These are phyloP conservation scores for Drosophila kepulauana DNA, from an alignment of 1,140 invertebrate species.

Conservation along the genomic window DNA sequence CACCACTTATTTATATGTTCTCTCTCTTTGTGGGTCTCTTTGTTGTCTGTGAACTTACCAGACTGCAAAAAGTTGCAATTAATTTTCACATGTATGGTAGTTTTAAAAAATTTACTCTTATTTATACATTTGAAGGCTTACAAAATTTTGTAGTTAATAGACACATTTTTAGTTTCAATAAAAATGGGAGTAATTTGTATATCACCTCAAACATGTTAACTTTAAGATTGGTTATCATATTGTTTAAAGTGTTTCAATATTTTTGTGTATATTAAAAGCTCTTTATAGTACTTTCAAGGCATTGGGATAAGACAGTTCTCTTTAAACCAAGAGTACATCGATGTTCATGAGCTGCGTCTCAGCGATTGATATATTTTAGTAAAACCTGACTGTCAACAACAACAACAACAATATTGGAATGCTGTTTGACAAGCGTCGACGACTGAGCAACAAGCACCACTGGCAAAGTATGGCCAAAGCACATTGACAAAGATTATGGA, in stretches of 20 bases:
- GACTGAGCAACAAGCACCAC: conserved; percentile 24
- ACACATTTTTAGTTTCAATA: no score
- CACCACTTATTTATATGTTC: background rate
- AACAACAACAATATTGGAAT: conserved; percentile 66
- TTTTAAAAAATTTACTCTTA: no score
- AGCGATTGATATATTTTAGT: conserved; percentile 42
- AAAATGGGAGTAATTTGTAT: no score
- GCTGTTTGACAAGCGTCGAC: conserved; percentile 73
- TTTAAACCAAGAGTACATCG: background rate
- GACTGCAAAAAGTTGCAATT: no score
- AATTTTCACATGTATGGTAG: no score
- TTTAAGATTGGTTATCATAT: no score
- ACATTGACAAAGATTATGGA: conserved; percentile 35
- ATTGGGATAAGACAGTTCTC: background rate
- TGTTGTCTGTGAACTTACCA: no score
- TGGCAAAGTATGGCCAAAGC: conserved; percentile 59
- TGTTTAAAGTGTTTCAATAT: no score
- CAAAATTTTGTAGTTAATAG: no score
- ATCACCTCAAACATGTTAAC: no score
- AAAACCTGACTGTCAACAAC: conserved; percentile 58
- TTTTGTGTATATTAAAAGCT: background rate
- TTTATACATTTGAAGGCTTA: no score
- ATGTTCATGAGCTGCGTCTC: conserved; percentile 17
- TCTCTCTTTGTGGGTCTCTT: background rate
- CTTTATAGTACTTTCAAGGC: background rate